Percentiles rank a stretch among this genome's conserved stretches.
Conservation (phyloP, 2,797 vertebrate species). For the Miichthys miiuy region DNA sequence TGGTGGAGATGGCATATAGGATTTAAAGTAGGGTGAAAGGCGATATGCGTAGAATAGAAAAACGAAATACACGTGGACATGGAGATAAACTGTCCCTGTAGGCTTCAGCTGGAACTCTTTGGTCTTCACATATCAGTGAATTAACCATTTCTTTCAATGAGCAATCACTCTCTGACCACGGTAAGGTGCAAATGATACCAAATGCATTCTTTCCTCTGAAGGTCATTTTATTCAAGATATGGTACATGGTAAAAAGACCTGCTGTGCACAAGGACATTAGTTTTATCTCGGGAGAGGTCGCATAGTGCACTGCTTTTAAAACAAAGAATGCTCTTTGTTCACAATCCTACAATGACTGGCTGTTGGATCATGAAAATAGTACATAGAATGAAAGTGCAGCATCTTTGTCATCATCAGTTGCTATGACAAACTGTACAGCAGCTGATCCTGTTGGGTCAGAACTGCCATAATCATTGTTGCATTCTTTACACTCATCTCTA, state of each 20-base stretch:
- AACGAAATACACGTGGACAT: background rate
- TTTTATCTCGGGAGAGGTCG: slow-evolving; percentile 14
- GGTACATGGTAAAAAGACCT: background rate
- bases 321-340: background rate
- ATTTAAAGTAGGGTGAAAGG: no score
- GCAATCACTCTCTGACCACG: slow-evolving; percentile 10
- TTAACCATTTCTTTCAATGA: slow-evolving; percentile 32
- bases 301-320: slow-evolving; percentile 4
- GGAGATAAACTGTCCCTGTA: background rate
- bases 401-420: slow-evolving; percentile 24
- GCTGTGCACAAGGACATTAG: slow-evolving; percentile 9
- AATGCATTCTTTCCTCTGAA: slow-evolving; percentile 35
- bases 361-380: slow-evolving; percentile 24
- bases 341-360: background rate
- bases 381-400: slow-evolving; percentile 10
- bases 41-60: background rate
- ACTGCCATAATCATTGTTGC: background rate
- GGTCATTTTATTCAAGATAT: slow-evolving; percentile 30
- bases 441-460: slow-evolving; percentile 16
- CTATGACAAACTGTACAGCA: slow-evolving; percentile 18
- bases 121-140: slow-evolving; percentile 23
- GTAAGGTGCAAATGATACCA: slow-evolving; percentile 29
- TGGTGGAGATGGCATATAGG: background rate
- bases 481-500: slow-evolving; percentile 9
- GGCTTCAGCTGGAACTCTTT: slow-evolving; percentile 17